Evolutionary conservation across 2,113 vertebrate genomes (phyloP), one percentile per base, ranked within the genome.

Genomic region (Equus przewalskii): DNA sequence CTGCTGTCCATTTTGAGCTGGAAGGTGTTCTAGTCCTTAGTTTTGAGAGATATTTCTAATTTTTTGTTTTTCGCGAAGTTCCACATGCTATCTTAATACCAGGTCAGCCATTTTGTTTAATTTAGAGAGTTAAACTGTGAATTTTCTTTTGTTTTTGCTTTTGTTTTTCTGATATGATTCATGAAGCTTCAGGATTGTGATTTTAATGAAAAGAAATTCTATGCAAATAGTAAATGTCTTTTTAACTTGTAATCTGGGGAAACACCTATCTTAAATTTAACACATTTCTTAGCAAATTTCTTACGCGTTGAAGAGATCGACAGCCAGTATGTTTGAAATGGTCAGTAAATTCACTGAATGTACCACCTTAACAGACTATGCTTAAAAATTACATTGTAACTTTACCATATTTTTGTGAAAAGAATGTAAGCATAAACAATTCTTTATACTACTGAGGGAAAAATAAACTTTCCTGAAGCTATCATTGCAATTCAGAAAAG

Each of bases 391-490:
- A 46, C 9, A 79, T 86, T 93, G 87, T 90, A 72, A 82, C 46
- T 26, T 64, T 79, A 58, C 4, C 28, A 5, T 7, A 41, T 70
- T 65, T 88, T 88, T 41, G 54, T 36, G 70, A 86, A 84, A 54
- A 92, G 18, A 85, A 13, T 13, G 3, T 65, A 10, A 62, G n/a
- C 24, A 83, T 84, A 73, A 96, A 56, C 21, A 46, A 36, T 58
- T 81, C 44, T 93, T 96, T 70, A 83, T 64, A 89, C 7, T 56
- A 79, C 13, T 30, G 79, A 89, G 67, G 62, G 51, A 97, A 41
- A 93, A 91, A 94, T 96, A 92, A 96, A 84, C 44, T 65, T 94
- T 82, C 13, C 21, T 86, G 14, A 91, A 93, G 12, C 91, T 89
- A 89, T 91, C 70, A 81, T 22, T 75, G 16, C 19, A 75, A 36